A percentile compares a stretch with the other conserved stretches of the same genome.
Evolutionary conservation across 2,113 vertebrate genomes (phyloP).

Genomic region (Xenopus borealis): DNA sequence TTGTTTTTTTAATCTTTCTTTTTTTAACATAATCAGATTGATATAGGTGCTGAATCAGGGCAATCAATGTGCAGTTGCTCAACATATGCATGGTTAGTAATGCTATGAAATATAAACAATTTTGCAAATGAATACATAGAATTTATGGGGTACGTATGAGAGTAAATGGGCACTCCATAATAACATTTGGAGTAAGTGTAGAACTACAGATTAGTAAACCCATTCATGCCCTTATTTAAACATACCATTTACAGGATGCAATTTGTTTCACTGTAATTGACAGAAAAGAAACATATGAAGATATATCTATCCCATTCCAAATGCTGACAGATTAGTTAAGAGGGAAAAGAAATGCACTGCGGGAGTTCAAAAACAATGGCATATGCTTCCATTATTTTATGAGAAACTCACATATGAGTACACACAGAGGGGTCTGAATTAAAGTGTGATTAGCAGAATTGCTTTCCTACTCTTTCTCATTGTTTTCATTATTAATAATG

Average conservation of each 20-base stretch:
- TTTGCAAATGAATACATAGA: too few species aligned
- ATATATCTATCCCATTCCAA: constrained; percentile 50
- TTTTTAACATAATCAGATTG: too few species aligned
- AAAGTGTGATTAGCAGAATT: constrained; percentile 55
- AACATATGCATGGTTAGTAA: too few species aligned
- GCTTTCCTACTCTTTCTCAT: constrained; percentile 37
- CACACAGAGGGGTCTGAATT: constrained; percentile 50
- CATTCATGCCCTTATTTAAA: too few species aligned
- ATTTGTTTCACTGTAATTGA: constrained; percentile 51
- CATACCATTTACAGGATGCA: constrained; percentile 3
- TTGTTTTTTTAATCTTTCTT: too few species aligned
- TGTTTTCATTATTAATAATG: constrained; percentile 58
- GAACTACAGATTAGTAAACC: too few species aligned
- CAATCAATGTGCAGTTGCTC: too few species aligned
- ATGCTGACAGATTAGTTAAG: constrained; percentile 59
- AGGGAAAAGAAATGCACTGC: constrained; percentile 53
- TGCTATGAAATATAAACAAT: too few species aligned
- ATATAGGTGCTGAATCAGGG: too few species aligned
- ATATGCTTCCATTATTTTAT: constrained; percentile 49
- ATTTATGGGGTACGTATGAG: too few species aligned
- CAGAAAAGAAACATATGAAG: constrained; percentile 58
- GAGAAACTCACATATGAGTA: constrained; percentile 54
- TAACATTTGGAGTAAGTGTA: too few species aligned
- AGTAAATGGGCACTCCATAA: too few species aligned
- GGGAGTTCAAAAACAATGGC: constrained; percentile 47